These are phyloP conservation scores for Antennarius striatus DNA, from an alignment of 2,113 vertebrate genomes.

Conservation along the genomic window DNA sequence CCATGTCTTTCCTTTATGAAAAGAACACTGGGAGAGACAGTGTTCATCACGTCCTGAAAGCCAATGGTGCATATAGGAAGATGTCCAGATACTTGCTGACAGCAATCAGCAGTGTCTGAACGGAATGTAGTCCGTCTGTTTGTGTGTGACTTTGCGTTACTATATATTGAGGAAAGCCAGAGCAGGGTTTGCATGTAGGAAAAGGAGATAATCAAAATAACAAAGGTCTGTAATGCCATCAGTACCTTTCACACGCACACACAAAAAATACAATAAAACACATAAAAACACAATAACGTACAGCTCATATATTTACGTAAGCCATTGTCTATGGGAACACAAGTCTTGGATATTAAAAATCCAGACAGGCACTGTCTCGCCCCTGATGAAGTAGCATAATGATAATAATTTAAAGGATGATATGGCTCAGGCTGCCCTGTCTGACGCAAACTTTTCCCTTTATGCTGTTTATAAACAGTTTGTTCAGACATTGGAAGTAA, in stretches of 20 bases:
- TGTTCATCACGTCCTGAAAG: constrained; percentile 56
- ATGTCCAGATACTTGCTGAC: constrained; percentile 56
- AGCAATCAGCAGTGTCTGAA: constrained; percentile 46
- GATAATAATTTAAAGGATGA: constrained; percentile 8
- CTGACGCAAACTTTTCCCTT: neutral
- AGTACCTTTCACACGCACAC: constrained; percentile 28
- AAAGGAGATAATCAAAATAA: constrained; percentile 57
- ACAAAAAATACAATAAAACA: neutral
- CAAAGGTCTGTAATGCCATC: constrained; percentile 43
- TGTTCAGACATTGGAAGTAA: neutral
- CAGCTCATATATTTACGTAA: neutral
- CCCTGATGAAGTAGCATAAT: constrained; percentile 1
- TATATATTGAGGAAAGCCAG: constrained; percentile 25
- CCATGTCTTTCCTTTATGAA: too few relatives aligned
- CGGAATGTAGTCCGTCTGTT: neutral
- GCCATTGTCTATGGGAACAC: neutral
- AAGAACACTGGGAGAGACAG: too few relatives aligned
- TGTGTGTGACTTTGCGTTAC: constrained; percentile 4
- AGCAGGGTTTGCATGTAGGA: constrained; percentile 10
- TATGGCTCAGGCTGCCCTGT: neutral
- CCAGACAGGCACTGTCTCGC: neutral
- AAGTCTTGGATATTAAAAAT: neutral
- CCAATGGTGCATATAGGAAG: constrained; percentile 58
- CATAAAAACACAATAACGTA: constrained; percentile 4
- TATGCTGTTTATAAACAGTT: neutral